Percentiles rank a stretch among this genome's conserved stretches.
These are phyloP conservation scores for Ptiloglossa arizonensis DNA, from an alignment of 1,140 invertebrate genomes.

Conservation along the genomic window DNA sequence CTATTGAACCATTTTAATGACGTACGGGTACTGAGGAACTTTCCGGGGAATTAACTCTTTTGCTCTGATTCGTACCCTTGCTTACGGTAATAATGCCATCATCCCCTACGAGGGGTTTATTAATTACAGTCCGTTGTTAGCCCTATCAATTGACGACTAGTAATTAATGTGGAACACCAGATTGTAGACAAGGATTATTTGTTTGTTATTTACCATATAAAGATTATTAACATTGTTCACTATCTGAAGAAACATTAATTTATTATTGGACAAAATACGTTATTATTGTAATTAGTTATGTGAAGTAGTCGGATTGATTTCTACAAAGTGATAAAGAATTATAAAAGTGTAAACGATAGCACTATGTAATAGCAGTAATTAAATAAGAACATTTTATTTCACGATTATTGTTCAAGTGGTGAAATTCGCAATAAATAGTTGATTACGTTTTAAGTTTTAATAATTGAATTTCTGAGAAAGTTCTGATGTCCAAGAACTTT, in stretches of 20 bases:
- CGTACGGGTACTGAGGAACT: constrained; percentile 1
- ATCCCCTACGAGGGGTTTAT: constrained; percentile 22
- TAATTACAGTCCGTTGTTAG: constrained; percentile 20
- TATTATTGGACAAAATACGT: background rate
- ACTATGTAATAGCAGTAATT: no score
- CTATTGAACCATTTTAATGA: constrained; percentile 26
- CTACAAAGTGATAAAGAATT: background rate
- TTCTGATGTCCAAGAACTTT: no score
- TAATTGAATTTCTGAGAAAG: no score
- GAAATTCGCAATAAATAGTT: no score
- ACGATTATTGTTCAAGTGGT: no score
- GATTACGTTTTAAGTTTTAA: no score
- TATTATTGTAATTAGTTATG: background rate
- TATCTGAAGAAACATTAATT: background rate
- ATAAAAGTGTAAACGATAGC: no score
- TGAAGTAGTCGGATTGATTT: background rate
- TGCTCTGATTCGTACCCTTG: constrained; percentile 47
- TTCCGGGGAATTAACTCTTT: constrained; percentile 50
- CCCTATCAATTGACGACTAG: background rate
- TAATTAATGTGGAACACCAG: background rate
- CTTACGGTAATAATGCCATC: constrained; percentile 34
- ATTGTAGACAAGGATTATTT: constrained; percentile 4
- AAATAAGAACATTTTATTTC: no score
- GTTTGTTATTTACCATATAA: background rate
- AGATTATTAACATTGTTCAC: background rate